Conservation (phyloP, 1,140 invertebrate genomes). For the Tetramorium alpestre region DNA sequence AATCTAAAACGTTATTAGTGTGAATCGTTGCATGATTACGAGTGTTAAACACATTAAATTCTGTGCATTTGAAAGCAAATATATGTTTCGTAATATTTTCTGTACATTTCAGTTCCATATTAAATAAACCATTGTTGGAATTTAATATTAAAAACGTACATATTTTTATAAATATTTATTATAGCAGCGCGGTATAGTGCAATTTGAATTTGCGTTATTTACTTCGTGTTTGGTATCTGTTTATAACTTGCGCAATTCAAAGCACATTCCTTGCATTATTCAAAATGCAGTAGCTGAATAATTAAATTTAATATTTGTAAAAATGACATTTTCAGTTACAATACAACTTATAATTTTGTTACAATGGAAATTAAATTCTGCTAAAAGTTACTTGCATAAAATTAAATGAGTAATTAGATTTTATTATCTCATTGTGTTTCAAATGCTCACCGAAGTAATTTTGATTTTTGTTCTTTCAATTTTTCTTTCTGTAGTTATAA, state of each 20-base stretch:
- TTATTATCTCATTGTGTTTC: background rate
- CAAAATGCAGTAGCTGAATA: background rate
- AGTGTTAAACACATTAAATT: background rate
- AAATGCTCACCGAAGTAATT: background rate
- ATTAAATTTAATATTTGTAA: conserved; percentile 9
- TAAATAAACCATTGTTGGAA: conserved; percentile 19
- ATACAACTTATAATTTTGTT: background rate
- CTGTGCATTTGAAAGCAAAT: background rate
- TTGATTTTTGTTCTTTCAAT: background rate
- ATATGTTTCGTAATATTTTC: background rate
- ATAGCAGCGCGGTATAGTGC: background rate
- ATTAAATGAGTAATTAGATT: background rate
- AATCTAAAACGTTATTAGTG: background rate
- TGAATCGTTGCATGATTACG: background rate
- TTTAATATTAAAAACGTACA: background rate
- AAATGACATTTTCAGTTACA: background rate
- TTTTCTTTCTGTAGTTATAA: background rate
- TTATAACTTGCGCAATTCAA: background rate
- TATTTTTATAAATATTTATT: conserved; percentile 29
- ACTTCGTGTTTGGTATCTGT: background rate
- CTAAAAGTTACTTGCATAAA: background rate
- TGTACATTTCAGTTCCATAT: background rate
- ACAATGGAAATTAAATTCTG: background rate
- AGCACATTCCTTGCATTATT: background rate
- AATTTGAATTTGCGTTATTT: conserved; percentile 24